Base-by-base conservation (phyloP, 1,140 invertebrate species). In the Drosophila insularis region DNA sequence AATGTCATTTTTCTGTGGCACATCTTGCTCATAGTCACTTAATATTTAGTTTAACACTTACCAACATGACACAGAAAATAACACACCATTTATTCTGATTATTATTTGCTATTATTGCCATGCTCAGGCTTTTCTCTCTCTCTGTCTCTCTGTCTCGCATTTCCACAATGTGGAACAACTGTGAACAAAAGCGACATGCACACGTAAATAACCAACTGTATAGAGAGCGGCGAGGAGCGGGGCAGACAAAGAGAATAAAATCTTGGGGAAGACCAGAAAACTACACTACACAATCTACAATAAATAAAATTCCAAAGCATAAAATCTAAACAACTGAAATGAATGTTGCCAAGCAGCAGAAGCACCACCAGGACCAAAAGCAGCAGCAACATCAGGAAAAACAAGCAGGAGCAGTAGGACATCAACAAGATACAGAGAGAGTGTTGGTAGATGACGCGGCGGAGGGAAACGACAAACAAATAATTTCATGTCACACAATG, bases 401-500 rank as follows among this genome's bases (percentile, higher is more conserved):
- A 37, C 70, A 69, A 17, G 40, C 14, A 43, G 40, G 5, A 43
- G 40, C 14, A 40, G 39, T 1, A 40, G n/a, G 4, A 43, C 10
- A 21, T 21, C 43, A 50, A 50, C 43, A 50, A 11, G 43, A 21
- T 5, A 37, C 14, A 11, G 55, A 32, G 14, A 50, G n/a, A 73
- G 17, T 27, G 27, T 27, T 27, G 27, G 27, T 27, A 10, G 43
- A 5, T 6, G 40, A 14, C 10, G 2, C 1, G 14, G 43, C 7
- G 7, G 43, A 17, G 43, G 43, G 14, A 50, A 50, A 50, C 43
- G 43, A 50, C 43, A 50, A 87, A 87, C 71, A 87, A 87, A 87
- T 87, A 87, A 87, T 87, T 87, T 60, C 75, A 87, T 87, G 82
- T 87, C 82, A 82, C 82, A 86, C 82, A 87, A 87, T 87, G 82